A percentile compares a stretch with the other conserved stretches of the same genome.
Conservation (phyloP, 2,797 vertebrate genomes). For the Micropoecilia bifurca region DNA sequence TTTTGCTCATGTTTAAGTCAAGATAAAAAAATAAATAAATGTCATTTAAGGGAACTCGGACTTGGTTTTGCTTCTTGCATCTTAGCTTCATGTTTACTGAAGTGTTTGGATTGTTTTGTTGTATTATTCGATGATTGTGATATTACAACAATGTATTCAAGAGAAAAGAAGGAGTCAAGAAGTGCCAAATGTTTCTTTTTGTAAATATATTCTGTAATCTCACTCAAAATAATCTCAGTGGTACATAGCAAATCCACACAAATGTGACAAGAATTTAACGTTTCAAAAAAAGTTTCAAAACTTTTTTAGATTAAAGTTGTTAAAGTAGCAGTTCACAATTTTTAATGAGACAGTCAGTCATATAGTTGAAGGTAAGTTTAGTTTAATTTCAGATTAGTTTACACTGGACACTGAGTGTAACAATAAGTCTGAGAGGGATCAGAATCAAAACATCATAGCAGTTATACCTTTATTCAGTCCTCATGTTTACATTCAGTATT, state of each 20-base stretch:
- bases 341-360: not conserved
- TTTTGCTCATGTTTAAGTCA: slow-evolving; percentile 83
- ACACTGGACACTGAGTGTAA: not conserved
- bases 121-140: not conserved
- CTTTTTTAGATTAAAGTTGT: not conserved
- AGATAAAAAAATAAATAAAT: slow-evolving; percentile 82
- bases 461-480: not conserved
- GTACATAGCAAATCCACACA: not conserved
- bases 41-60: slow-evolving; percentile 74
- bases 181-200: slow-evolving; percentile 35
- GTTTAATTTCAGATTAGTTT: not conserved
- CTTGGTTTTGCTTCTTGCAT: slow-evolving; percentile 31
- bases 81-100: not conserved
- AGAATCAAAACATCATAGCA: not conserved
- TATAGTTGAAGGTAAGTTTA: not conserved
- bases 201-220: slow-evolving; percentile 61
- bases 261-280: too few relatives aligned
- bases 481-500: not conserved
- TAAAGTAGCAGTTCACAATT: not conserved
- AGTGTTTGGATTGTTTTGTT: not conserved
- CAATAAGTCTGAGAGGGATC: not conserved
- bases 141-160: not conserved
- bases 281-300: not conserved
- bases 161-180: slow-evolving; percentile 2
- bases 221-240: slow-evolving; percentile 53